Percentiles rank a stretch among this genome's conserved stretches.
phyloP scores from a whole-genome alignment of 2,888 invertebrate species.

The Fragum sueziense region DNA sequence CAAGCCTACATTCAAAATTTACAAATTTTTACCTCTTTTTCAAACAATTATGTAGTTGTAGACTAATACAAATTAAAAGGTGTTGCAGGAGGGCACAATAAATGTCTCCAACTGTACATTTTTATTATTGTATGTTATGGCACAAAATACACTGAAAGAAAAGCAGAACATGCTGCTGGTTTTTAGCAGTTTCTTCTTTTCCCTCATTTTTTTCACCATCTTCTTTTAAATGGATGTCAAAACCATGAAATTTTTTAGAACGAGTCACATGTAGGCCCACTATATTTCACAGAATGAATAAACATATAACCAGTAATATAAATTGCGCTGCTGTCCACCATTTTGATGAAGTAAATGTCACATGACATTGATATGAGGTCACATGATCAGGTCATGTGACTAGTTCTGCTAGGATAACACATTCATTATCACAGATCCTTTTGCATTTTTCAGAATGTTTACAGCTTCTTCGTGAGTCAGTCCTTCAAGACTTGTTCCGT shows the following conservation, averaged over 20 bases:
- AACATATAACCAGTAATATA: not conserved
- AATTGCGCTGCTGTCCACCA: not conserved
- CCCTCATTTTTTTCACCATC: not conserved
- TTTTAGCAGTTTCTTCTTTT: not conserved
- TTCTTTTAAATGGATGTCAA: not conserved
- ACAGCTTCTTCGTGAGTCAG: slow-evolving; percentile 91
- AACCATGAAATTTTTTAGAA: not conserved
- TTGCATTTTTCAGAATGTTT: slow-evolving; percentile 89
- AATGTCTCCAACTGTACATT: too few species aligned
- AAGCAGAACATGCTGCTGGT: not conserved
- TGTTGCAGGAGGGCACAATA: too few species aligned
- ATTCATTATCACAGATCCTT: slow-evolving; percentile 84
- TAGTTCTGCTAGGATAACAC: slow-evolving; percentile 75
- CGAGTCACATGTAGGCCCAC: not conserved
- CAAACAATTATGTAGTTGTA: not conserved
- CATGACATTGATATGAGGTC: slow-evolving; percentile 10
- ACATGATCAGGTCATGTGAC: slow-evolving; percentile 16
- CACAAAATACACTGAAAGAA: not conserved
- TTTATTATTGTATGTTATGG: too few species aligned
- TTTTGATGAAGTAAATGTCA: slow-evolving; percentile 2
- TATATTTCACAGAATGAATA: not conserved
- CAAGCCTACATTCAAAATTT: not conserved
- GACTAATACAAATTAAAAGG: not conserved
- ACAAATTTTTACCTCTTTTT: not conserved
- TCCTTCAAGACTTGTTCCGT: slow-evolving; percentile 88